Evolutionary conservation across 2,888 invertebrate genomes (phyloP), one percentile per base, ranked within the genome.

Genomic region (Cerastoderma edule): DNA sequence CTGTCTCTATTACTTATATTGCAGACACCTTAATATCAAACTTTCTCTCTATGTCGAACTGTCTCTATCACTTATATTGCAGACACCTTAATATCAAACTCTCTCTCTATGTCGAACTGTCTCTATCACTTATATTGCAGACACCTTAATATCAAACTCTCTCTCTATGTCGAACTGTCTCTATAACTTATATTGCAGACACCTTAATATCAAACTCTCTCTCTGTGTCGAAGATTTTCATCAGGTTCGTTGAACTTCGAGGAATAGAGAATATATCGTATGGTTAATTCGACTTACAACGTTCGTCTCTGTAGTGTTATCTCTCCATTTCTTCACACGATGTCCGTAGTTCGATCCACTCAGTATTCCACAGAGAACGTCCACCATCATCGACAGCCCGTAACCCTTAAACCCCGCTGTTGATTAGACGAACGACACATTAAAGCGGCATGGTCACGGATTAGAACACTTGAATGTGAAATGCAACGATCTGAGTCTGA

Each of bases 301-400:
- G 92, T 97, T 94, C 0, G 98, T 97, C 0, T 94, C 93, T 0
- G 93, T 93, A 2, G 94, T 93, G 0, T 94, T 93, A 0, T 94
- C 95, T 56, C 94, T 93, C 98, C 98, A 98, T 67, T 95, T 94
- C 1, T 97, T 94, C 86, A 96, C 94, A 64, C 87, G 85, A 27
- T 96, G 96, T 0, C 96, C 97, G 89, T 95, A 97, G 0, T 94
- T 93, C 0, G 95, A 92, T 0, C 95, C 95, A 93, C 90, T 88
- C 72, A 96, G 94, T 30, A 98, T 95, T 19, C 98, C 98, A 88
- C 96, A 96, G 67, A 98, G 94, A 0, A 97, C 93, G 88, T 98
- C 98, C 2, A 97, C 97, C 95, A 97, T 95, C 72, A 96, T 95
- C 0, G 95, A 95, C 6, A 98, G 93, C 0, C 91, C 91, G 71